Evolutionary conservation across 2,888 invertebrate genomes (phyloP).

Genomic region (Lepidochrysops patricia): DNA sequence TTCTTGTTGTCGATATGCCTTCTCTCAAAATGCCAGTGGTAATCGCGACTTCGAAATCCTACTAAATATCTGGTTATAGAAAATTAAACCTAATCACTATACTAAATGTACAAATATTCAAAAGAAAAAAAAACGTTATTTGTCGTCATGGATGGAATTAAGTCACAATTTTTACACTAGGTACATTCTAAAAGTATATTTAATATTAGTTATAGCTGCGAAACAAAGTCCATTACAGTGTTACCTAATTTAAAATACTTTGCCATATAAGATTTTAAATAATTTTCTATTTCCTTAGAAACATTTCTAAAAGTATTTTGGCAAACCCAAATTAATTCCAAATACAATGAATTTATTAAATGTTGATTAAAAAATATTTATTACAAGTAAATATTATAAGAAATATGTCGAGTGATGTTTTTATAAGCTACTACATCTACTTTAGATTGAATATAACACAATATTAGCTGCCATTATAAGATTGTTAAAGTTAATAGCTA

Average conservation of each 20-base stretch:
- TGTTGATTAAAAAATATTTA: neutral
- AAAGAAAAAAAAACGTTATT: slow-evolving; percentile 1
- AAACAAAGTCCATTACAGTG: neutral
- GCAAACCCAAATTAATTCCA: neutral
- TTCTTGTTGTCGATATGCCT: neutral
- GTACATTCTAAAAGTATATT: too few species aligned
- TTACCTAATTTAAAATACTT: too few species aligned
- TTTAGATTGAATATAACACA: neutral
- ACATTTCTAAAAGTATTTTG: neutral
- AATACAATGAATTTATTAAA: neutral
- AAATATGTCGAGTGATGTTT: neutral
- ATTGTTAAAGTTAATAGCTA: neutral
- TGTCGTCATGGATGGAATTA: slow-evolving; percentile 8
- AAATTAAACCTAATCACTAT: neutral
- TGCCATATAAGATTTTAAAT: too few species aligned
- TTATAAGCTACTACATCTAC: neutral
- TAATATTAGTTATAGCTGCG: neutral
- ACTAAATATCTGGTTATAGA: neutral
- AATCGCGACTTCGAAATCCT: neutral
- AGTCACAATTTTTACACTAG: neutral
- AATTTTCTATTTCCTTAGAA: neutral
- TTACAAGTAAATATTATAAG: neutral
- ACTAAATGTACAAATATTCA: neutral
- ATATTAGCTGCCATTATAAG: neutral
- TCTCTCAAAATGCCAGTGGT: neutral